phyloP scores from a whole-genome alignment of 2,888 invertebrate genomes.

The Masnerella sp. region DNA sequence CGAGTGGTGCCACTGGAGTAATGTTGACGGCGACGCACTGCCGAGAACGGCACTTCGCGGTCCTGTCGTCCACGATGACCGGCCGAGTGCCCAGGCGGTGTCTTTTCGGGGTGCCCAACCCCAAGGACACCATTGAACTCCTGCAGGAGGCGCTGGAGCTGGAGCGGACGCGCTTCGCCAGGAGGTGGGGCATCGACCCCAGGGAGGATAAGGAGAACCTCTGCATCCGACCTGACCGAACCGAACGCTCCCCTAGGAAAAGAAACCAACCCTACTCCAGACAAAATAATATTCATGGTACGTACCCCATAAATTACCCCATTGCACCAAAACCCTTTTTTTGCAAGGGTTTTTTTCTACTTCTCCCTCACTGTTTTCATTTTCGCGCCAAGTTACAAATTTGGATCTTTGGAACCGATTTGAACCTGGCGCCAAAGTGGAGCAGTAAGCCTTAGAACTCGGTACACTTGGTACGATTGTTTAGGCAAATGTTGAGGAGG shows the following conservation, averaged over 20 bases:
- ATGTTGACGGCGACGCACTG: slow-evolving; percentile 68
- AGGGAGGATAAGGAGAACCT: slow-evolving; percentile 72
- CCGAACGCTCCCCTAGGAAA: slow-evolving; percentile 68
- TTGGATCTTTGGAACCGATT: no score
- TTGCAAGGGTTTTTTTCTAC: no score
- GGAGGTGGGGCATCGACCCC: slow-evolving; percentile 81
- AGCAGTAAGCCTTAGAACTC: slow-evolving; percentile 36
- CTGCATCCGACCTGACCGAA: slow-evolving; percentile 62
- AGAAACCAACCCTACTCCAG: slow-evolving; percentile 69
- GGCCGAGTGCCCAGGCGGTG: slow-evolving; percentile 77
- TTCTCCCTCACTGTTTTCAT: neutral
- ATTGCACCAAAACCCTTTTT: no score
- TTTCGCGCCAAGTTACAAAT: neutral
- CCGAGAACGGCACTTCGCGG: slow-evolving; percentile 73
- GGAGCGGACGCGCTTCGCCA: slow-evolving; percentile 81
- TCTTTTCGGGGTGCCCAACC: slow-evolving; percentile 81
- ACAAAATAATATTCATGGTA: slow-evolving; percentile 74
- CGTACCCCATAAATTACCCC: slow-evolving; percentile 50
- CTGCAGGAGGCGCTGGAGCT: slow-evolving; percentile 81
- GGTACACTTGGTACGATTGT: slow-evolving; percentile 52
- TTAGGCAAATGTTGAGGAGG: slow-evolving; percentile 49
- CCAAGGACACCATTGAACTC: slow-evolving; percentile 80
- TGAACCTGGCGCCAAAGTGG: slow-evolving; percentile 46
- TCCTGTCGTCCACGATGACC: slow-evolving; percentile 69
- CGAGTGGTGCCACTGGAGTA: no score